Evolutionary conservation across 2,797 vertebrate species (phyloP).

Genomic region (Varecia variegata): DNA sequence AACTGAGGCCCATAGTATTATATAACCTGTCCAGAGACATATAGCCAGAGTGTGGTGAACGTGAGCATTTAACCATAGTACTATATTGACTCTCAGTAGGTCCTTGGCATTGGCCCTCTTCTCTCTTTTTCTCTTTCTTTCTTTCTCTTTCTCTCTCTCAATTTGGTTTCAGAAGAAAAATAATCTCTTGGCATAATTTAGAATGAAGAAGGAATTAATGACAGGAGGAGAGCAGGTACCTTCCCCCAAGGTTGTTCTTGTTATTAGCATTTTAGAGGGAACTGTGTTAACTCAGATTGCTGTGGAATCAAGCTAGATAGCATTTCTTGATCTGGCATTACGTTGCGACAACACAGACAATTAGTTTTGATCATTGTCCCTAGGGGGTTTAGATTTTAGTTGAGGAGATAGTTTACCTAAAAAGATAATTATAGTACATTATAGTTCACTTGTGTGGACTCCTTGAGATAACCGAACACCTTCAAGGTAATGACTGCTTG

Average conservation of each 20-base stretch:
- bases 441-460: not conserved
- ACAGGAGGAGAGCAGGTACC: not conserved
- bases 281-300: not conserved
- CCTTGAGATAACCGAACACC: not conserved
- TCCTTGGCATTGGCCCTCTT: not conserved
- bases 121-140: not conserved
- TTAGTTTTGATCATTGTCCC: not conserved
- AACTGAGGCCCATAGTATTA: not conserved
- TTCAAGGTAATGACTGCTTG: not conserved
- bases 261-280: not conserved
- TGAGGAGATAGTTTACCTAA: not conserved
- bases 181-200: not conserved
- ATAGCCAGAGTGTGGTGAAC: not conserved
- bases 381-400: not conserved
- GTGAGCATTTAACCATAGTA: not conserved
- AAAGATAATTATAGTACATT: not conserved
- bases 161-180: slow-evolving; percentile 16
- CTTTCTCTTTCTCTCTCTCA: not conserved
- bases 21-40: not conserved
- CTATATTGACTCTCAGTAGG: not conserved
- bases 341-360: not conserved
- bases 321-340: not conserved
- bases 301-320: not conserved
- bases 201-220: slow-evolving; percentile 16
- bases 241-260: not conserved